Evolutionary conservation across 2,113 vertebrate genomes (phyloP), one percentile per base, ranked within the genome.

Genomic region (Pampusana beccarii): DNA sequence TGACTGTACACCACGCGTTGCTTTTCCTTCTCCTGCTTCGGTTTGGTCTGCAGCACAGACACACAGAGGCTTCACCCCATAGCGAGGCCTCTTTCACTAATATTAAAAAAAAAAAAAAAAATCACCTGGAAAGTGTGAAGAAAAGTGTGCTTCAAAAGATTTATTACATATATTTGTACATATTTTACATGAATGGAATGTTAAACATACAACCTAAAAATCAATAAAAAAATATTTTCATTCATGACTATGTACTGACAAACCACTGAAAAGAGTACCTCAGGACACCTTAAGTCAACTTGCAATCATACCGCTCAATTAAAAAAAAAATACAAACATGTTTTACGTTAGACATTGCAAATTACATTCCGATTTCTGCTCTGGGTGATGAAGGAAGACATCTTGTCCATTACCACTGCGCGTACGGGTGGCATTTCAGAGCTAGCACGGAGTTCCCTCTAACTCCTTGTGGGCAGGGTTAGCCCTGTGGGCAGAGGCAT

Each of bases 161-260:
- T 97, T 96, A 98, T 97, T 97, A 96, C 91, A 96, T 87, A 73
- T 92, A 93, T 93, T 97, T 96, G 91, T 92, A 96, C 92, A 97
- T 93, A 94, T 96, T 97, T 96, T 97, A 97, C 96, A 98, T 48
- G 95, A 96, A 97, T 96, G 97, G 97, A 98, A 98, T 98, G 97
- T 97, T 98, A 97, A 94, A 94, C 97, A 75, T 92, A 97, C 83
- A 97, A 85, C 81, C 93, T 93, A 97, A 91, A 93, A 96, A 97
- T 93, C 96, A 95, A 96, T 98, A 96, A 94, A 95, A 97, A 95
- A 96, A 96, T 95, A 97, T 88, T 89, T 95, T 95, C 93, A 85
- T 96, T 92, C 74, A 78, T 93, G 91, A 97, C 80, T 92, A 88
- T 74, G 44, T 79, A 92, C 78, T 95, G 92, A 86, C 87, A 97